phyloP scores from a whole-genome alignment of 2,113 vertebrate species.

The Gallinago jamesoni region DNA sequence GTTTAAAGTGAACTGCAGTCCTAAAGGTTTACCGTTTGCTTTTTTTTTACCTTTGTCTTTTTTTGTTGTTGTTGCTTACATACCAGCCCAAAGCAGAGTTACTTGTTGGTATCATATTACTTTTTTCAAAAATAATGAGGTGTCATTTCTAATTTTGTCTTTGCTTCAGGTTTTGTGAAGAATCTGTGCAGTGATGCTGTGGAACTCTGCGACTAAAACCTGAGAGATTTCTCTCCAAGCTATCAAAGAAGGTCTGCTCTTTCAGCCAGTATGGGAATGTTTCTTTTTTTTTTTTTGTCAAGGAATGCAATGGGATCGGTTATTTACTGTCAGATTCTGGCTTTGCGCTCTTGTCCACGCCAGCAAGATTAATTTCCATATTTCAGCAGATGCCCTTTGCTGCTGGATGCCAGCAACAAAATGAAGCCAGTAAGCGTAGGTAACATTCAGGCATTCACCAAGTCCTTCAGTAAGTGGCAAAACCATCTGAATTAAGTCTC shows the following conservation, averaged over 20 bases:
- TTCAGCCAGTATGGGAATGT: not conserved
- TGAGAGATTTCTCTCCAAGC: not conserved
- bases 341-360: not conserved
- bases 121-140: not conserved
- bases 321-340: not conserved
- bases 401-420: not conserved
- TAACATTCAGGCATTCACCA: not conserved
- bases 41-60: too few relatives aligned
- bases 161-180: not conserved
- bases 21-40: not conserved
- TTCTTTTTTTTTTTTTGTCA: not conserved
- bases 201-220: not conserved
- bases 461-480: not conserved
- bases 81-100: not conserved
- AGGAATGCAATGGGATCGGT: not conserved
- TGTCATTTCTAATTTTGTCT: not conserved
- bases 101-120: not conserved
- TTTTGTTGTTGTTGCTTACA: not conserved
- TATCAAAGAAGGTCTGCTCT: not conserved
- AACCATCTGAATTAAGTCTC: not conserved
- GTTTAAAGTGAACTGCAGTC: not conserved
- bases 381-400: not conserved
- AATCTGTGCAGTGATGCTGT: not conserved
- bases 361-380: not conserved
- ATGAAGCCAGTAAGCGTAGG: not conserved